These are phyloP conservation scores for Ichneumon xanthorius DNA, from an alignment of 2,888 invertebrate species.

Conservation along the genomic window DNA sequence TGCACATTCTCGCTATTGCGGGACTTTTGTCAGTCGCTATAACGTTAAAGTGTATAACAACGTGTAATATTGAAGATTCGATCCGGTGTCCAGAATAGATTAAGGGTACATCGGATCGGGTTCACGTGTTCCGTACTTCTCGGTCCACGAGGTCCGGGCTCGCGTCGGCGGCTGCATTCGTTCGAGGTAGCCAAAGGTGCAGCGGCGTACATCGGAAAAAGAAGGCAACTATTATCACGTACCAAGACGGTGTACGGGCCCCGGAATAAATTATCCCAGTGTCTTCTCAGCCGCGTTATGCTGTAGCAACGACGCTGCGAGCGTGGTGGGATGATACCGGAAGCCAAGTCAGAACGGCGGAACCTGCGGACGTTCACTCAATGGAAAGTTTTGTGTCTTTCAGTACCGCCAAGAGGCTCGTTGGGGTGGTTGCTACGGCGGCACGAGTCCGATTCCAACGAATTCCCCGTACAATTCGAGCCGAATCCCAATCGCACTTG, in stretches of 20 bases:
- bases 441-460: not conserved
- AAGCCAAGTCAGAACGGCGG: slow-evolving; percentile 83
- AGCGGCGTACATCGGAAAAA: slow-evolving; percentile 41
- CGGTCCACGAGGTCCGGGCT: slow-evolving; percentile 62
- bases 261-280: slow-evolving; percentile 81
- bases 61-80: not conserved
- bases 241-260: slow-evolving; percentile 76
- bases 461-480: no score
- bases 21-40: no score
- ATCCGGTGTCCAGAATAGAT: slow-evolving; percentile 16
- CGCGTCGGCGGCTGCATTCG: slow-evolving; percentile 34
- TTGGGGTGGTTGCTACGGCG: slow-evolving; percentile 56
- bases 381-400: slow-evolving; percentile 83
- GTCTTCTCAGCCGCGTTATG: slow-evolving; percentile 62
- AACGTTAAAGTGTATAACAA: not conserved
- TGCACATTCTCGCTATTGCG: no score
- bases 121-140: slow-evolving; percentile 65
- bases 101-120: slow-evolving; percentile 66
- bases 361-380: slow-evolving; percentile 83
- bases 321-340: slow-evolving; percentile 81
- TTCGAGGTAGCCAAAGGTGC: not conserved
- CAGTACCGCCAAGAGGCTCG: slow-evolving; percentile 78
- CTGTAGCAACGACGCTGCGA: slow-evolving; percentile 50
- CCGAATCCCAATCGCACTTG: no score
- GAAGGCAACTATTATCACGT: slow-evolving; percentile 52